Base-by-base conservation (phyloP, 2,797 vertebrate genomes). In the Trachurus trachurus region DNA sequence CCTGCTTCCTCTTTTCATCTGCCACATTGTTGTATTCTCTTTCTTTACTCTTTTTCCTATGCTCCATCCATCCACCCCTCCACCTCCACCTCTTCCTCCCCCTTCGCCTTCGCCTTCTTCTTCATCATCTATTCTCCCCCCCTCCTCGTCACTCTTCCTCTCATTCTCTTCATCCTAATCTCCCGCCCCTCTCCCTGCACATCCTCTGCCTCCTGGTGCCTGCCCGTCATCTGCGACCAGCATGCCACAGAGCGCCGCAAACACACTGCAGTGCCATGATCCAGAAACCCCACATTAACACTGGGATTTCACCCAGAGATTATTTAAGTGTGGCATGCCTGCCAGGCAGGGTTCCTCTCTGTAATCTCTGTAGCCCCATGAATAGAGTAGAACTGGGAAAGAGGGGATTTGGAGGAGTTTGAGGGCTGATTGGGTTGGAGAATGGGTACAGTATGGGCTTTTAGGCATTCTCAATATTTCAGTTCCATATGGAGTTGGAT, bases 241-340 rank as follows among this genome's bases (percentile, higher is more conserved):
- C 56, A 56, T 77, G 86, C 71, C 89, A 84, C 74, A 68, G 80
- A 85, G 84, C 74, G 49, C 84, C 70, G 54, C 86, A 78, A 83
- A 83, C 87, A 71, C 86, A 80, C 87, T 87, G 83, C 86, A 67
- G 89, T 85, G 85, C 88, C 90, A 66, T 92, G 91, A 93, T 92
- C 92, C 92, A 93, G 91, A 93, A 93, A 88, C 89, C 90, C 86
- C 90, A 92, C 83, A 93, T 92, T 93, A 94, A 93, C 91, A 90
- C 87, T 93, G 93, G 94, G 93, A 94, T 93, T 93, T 91, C 91
- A 92, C 90, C 88, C 91, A 93, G 89, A 93, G 91, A 93, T 93
- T 94, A 93, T 93, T 94, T 94, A 93, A 93, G 92, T 93, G 92
- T 92, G 89, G 92, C 90, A 89, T 92, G 91, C 89, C 94, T 93